These are phyloP conservation scores for Naja naja DNA, from an alignment of 2,113 vertebrate species.

Conservation along the genomic window DNA sequence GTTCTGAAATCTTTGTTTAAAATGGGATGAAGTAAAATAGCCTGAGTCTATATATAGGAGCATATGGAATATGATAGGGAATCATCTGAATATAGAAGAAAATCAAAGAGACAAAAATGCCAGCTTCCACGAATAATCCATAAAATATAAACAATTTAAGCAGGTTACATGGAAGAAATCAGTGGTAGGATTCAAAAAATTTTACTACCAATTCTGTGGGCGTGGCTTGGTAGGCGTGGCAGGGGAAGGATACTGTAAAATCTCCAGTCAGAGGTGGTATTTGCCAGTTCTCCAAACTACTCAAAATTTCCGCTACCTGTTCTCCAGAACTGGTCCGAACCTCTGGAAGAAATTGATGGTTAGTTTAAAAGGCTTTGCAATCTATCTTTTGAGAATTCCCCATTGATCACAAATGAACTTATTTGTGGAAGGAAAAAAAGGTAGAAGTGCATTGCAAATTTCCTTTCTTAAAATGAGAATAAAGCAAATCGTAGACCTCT, in stretches of 20 bases:
- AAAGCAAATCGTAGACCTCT: not conserved
- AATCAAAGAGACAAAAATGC: slow-evolving; percentile 20
- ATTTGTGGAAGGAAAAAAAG: not conserved
- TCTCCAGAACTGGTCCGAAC: no score
- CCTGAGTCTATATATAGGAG: slow-evolving; percentile 41
- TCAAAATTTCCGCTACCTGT: no score
- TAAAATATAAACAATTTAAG: not conserved
- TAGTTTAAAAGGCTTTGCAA: not conserved
- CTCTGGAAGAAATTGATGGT: not conserved
- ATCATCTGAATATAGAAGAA: slow-evolving; percentile 26
- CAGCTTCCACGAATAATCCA: slow-evolving; percentile 19
- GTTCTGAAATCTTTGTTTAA: slow-evolving; percentile 57
- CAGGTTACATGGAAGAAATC: not conserved
- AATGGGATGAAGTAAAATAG: slow-evolving; percentile 49
- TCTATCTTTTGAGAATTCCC: not conserved
- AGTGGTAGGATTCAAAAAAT: no score
- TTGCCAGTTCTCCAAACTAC: no score
- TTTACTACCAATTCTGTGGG: no score
- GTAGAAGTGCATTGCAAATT: not conserved
- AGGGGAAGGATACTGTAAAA: no score
- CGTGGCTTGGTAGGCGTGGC: no score
- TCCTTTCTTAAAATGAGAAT: not conserved
- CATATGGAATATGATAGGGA: slow-evolving; percentile 37
- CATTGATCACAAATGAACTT: not conserved
- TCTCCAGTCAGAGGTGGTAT: no score